Evolutionary conservation across 2,888 invertebrate species (phyloP).

Genomic region (Pseudeuparius sepicola): DNA sequence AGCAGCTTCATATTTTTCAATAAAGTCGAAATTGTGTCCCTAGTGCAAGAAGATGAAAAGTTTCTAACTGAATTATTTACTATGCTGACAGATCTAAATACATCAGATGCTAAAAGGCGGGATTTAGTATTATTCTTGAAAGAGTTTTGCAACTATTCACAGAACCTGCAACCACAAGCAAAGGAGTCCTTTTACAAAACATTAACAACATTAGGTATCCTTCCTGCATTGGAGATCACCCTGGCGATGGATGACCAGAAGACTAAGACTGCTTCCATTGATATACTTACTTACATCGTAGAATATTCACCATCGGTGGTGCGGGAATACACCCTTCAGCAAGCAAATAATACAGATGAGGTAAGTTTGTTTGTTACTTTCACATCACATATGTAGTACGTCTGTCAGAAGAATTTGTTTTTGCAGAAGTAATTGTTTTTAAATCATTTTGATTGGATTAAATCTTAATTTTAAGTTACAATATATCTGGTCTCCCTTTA

Average conservation of each 20-base stretch:
- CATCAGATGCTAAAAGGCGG: conserved; percentile 72
- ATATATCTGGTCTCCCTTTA: too few species aligned
- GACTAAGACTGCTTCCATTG: conserved; percentile 95
- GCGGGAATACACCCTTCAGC: conserved; percentile 91
- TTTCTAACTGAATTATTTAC: conserved; percentile 92
- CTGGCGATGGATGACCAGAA: conserved; percentile 84
- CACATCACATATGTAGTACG: background rate
- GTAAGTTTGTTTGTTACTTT: conserved; percentile 46
- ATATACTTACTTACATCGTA: conserved; percentile 95
- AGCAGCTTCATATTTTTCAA: conserved; percentile 99
- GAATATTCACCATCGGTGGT: conserved; percentile 97
- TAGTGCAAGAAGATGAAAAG: conserved; percentile 96
- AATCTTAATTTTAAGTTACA: too few species aligned
- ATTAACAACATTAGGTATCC: conserved; percentile 75
- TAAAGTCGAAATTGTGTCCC: conserved; percentile 97
- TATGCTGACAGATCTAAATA: conserved; percentile 81
- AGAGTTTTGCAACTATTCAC: conserved; percentile 98
- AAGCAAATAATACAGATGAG: conserved; percentile 81
- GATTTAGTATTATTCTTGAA: conserved; percentile 96
- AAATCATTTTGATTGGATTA: too few species aligned
- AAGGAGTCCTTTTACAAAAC: conserved; percentile 97
- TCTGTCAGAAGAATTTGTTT: background rate
- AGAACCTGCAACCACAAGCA: conserved; percentile 93
- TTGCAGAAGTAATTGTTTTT: too few species aligned
- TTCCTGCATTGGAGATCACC: conserved; percentile 84